Conservation (phyloP, 2,797 vertebrate genomes). For the Tapirus indicus region DNA sequence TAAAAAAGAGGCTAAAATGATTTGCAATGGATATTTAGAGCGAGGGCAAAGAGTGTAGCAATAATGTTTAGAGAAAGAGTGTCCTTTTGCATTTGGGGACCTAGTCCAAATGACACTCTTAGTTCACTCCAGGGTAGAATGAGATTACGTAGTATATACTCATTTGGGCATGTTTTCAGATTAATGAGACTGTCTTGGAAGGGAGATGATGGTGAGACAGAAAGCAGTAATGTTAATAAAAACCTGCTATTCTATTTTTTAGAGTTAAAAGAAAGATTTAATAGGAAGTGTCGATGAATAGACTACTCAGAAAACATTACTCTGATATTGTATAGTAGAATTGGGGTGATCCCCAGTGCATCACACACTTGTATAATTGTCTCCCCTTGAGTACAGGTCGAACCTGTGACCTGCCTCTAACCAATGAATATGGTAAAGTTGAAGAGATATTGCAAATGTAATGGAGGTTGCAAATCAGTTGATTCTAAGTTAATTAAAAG, state of each 20-base stretch:
- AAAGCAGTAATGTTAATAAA: background rate
- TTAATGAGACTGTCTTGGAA: background rate
- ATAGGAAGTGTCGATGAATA: background rate
- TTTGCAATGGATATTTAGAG: background rate
- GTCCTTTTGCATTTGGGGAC: background rate
- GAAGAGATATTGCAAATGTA: background rate
- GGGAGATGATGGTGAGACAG: background rate
- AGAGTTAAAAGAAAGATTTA: background rate
- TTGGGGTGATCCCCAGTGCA: background rate
- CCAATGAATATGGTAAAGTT: background rate
- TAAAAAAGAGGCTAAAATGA: background rate
- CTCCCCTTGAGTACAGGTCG: background rate
- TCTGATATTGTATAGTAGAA: background rate
- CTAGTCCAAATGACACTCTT: background rate
- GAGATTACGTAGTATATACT: background rate
- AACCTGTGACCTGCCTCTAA: background rate
- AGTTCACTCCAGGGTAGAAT: background rate
- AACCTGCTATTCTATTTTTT: background rate
- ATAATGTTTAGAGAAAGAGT: background rate
- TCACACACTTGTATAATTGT: background rate
- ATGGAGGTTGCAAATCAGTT: background rate
- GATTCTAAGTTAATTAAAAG: background rate
- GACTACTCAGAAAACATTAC: background rate
- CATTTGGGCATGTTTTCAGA: background rate
- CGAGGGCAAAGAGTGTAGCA: background rate